phyloP scores from a whole-genome alignment of 1,140 invertebrate genomes.

The Phthorimaea operculella region DNA sequence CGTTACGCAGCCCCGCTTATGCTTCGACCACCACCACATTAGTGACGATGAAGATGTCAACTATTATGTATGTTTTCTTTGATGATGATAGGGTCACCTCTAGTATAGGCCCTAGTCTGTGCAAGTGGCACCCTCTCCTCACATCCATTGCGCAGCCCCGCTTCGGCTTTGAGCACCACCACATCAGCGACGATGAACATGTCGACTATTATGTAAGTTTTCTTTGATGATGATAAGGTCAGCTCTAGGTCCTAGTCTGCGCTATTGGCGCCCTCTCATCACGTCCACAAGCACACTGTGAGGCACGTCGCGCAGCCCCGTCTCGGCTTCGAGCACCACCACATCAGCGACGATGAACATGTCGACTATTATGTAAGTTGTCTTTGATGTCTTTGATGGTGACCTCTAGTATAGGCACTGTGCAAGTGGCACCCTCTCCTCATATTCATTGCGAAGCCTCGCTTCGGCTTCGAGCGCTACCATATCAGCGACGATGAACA shows the following conservation, averaged over 20 bases:
- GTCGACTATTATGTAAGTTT: too few relatives aligned
- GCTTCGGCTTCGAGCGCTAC: constrained; percentile 32
- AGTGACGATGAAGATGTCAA: constrained; percentile 53
- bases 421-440: constrained; percentile 20
- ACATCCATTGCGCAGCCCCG: too few relatives aligned
- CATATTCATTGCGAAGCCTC: constrained; percentile 31
- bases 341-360: constrained; percentile 51
- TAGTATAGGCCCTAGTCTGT: too few relatives aligned
- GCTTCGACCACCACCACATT: constrained; percentile 42
- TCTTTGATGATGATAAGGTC: too few relatives aligned
- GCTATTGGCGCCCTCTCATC: constrained; percentile 21
- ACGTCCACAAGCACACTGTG: constrained; percentile 21
- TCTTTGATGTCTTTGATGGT: background rate
- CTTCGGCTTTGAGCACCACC: too few relatives aligned
- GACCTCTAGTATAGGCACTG: too few relatives aligned
- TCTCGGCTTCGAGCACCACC: constrained; percentile 35
- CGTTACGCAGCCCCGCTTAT: constrained; percentile 24
- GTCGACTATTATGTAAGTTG: constrained; percentile 58
- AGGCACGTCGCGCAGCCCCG: constrained; percentile 21
- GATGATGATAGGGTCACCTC: too few relatives aligned
- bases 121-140: too few relatives aligned
- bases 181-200: too few relatives aligned
- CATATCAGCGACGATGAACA: constrained; percentile 52
- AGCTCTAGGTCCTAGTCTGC: too few relatives aligned
- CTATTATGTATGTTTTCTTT: constrained; percentile 46